Percentiles rank a stretch among this genome's conserved stretches.
These are phyloP conservation scores for Catocala nupta DNA, from an alignment of 2,888 invertebrate genomes.

Conservation along the genomic window DNA sequence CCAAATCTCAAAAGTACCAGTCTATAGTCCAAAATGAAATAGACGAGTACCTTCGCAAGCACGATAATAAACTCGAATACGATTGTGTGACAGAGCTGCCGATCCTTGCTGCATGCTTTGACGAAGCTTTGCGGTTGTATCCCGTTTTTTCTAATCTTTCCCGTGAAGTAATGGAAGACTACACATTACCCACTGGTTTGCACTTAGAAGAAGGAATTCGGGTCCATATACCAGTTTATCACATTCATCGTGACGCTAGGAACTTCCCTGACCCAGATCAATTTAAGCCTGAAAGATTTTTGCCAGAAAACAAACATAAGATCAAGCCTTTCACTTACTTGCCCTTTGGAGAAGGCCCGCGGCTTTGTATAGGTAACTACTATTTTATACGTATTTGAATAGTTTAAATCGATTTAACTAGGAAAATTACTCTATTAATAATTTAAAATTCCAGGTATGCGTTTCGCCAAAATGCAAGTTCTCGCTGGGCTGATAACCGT, in stretches of 20 bases:
- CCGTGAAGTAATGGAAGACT: slow-evolving; percentile 53
- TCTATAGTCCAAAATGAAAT: slow-evolving; percentile 49
- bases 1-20: slow-evolving; percentile 49
- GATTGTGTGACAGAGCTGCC: slow-evolving; percentile 54
- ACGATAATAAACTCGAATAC: slow-evolving; percentile 42
- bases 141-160: slow-evolving; percentile 48
- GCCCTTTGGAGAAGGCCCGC: slow-evolving; percentile 59
- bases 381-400: not conserved
- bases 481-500: slow-evolving; percentile 35
- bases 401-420: not conserved
- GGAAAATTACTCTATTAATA: too few relatives aligned
- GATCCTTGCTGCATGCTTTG: slow-evolving; percentile 53
- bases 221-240: slow-evolving; percentile 56
- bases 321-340: slow-evolving; percentile 54
- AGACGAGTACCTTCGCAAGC: slow-evolving; percentile 47
- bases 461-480: slow-evolving; percentile 26
- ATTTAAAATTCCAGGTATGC: slow-evolving; percentile 14
- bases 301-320: slow-evolving; percentile 46
- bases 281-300: slow-evolving; percentile 57
- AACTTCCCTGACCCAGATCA: slow-evolving; percentile 55
- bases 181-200: slow-evolving; percentile 53
- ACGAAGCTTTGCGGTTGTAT: slow-evolving; percentile 55
- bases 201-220: slow-evolving; percentile 52
- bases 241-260: slow-evolving; percentile 52
- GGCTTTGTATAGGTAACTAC: slow-evolving; percentile 13